phyloP scores from a whole-genome alignment of 2,888 invertebrate genomes.

The Acronicta alni region DNA sequence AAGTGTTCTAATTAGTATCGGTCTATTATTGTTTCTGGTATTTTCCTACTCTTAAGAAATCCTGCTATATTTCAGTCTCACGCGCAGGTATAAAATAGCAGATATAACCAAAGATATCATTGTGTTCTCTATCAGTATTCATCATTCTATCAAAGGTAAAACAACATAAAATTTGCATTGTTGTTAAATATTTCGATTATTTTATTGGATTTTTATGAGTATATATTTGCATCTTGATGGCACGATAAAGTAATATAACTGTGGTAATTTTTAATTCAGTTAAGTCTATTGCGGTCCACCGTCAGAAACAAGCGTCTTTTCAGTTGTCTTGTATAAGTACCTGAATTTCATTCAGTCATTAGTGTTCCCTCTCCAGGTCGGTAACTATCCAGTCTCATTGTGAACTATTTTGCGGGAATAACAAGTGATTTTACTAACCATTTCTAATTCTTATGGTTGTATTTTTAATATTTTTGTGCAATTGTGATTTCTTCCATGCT shows the following conservation, averaged over 20 bases:
- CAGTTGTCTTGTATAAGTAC: too few species aligned
- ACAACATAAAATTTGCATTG: background rate
- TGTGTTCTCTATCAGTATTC: constrained; percentile 22
- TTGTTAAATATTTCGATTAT: background rate
- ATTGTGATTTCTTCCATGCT: too few species aligned
- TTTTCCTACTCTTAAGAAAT: constrained; percentile 45
- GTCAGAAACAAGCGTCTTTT: background rate
- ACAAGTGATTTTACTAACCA: too few species aligned
- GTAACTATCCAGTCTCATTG: background rate
- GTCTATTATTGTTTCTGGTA: constrained; percentile 22
- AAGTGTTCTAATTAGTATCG: constrained; percentile 36
- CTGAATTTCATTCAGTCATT: background rate
- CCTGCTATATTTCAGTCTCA: constrained; percentile 21
- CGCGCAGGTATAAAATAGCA: constrained; percentile 35
- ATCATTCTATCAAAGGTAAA: constrained; percentile 11
- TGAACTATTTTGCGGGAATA: too few species aligned
- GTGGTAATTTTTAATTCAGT: background rate
- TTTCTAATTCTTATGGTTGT: too few species aligned
- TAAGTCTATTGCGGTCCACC: background rate
- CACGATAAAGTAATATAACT: background rate
- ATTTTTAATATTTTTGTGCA: too few species aligned
- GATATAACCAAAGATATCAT: constrained; percentile 8
- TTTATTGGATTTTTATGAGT: background rate
- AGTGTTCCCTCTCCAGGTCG: background rate
- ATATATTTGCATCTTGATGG: background rate